Conservation (phyloP, 2,113 vertebrate species). For the Osmerus mordax region DNA sequence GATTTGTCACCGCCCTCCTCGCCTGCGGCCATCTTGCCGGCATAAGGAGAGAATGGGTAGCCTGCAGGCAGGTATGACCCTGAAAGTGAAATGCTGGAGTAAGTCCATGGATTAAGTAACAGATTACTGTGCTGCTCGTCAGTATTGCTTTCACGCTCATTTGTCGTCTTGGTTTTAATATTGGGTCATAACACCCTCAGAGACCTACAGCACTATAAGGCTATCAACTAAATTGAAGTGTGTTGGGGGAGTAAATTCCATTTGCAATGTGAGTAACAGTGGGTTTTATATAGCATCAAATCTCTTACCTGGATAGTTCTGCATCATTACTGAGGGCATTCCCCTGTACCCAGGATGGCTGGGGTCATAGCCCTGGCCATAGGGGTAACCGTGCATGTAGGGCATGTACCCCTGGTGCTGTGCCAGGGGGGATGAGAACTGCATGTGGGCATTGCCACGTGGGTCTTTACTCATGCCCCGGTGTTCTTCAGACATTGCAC, state of each 20-base stretch:
- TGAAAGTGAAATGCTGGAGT: slow-evolving; percentile 41
- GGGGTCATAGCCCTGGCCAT: slow-evolving; percentile 94
- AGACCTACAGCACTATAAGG: no score
- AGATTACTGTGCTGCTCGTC: no score
- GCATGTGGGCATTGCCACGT: slow-evolving; percentile 86
- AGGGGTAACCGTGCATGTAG: slow-evolving; percentile 97
- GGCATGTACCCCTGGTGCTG: slow-evolving; percentile 98
- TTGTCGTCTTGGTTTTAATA: no score
- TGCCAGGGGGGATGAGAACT: slow-evolving; percentile 89
- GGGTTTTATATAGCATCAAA: neutral
- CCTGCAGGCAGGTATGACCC: slow-evolving; percentile 93
- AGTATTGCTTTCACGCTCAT: no score
- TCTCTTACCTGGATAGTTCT: slow-evolving; percentile 93
- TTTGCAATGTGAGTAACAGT: no score
- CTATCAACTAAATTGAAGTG: no score
- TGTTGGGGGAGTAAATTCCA: no score
- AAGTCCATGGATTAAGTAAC: no score
- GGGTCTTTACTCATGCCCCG: slow-evolving; percentile 87
- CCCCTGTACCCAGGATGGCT: slow-evolving; percentile 94
- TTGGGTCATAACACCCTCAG: no score
- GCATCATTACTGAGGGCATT: slow-evolving; percentile 98
- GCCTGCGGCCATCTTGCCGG: slow-evolving; percentile 81
- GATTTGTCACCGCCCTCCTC: slow-evolving; percentile 90
- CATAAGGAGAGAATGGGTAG: slow-evolving; percentile 94
- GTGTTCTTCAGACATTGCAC: slow-evolving; percentile 82